Percentiles rank a stretch among this genome's conserved stretches.
Evolutionary conservation across 2,888 invertebrate species (phyloP).

Genomic region (Drosophila nr. medialis): DNA sequence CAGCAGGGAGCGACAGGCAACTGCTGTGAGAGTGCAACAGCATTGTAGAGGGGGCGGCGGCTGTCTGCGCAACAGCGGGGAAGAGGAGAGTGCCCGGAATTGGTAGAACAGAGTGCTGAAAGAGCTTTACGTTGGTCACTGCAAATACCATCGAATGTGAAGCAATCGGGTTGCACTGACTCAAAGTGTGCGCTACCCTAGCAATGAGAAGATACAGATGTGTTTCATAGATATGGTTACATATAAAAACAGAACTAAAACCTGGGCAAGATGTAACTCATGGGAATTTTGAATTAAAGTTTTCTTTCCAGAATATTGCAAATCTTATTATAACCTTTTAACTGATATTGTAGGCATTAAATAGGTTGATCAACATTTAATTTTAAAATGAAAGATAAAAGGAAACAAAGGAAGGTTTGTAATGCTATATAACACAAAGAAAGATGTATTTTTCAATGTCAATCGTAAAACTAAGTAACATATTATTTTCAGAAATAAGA

Average conservation of each 20-base stretch:
- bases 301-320: background rate
- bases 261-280: background rate
- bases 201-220: background rate
- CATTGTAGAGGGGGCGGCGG: constrained; percentile 34
- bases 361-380: background rate
- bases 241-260: background rate
- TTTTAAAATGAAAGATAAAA: background rate
- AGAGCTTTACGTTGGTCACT: constrained; percentile 52
- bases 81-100: constrained; percentile 1
- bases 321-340: background rate
- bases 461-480: background rate
- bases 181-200: constrained; percentile 12
- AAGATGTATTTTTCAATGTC: background rate
- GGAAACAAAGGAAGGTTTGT: background rate
- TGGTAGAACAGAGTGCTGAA: constrained; percentile 42
- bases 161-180: constrained; percentile 32
- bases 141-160: constrained; percentile 27
- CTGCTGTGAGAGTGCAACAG: constrained; percentile 59
- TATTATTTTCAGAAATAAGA: background rate
- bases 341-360: background rate
- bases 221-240: background rate
- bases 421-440: background rate
- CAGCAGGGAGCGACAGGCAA: constrained; percentile 37
- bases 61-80: constrained; percentile 15
- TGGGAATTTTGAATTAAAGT: background rate